These are phyloP conservation scores for Haplochromis vanheusdeni DNA, from an alignment of 2,113 vertebrate species.

Conservation along the genomic window DNA sequence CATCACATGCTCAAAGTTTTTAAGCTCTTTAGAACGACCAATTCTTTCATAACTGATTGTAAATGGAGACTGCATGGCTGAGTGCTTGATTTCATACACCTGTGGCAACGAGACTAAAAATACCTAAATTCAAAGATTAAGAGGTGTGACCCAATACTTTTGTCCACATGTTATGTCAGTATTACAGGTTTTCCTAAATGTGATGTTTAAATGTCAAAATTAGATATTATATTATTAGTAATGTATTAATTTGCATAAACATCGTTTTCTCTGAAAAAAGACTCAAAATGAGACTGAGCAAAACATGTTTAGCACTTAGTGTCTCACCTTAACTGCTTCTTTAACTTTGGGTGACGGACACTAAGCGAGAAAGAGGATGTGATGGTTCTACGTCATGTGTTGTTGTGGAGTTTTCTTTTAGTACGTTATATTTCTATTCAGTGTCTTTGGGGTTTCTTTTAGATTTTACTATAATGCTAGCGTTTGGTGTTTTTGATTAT, in stretches of 20 bases:
- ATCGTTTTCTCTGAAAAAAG: accelerated
- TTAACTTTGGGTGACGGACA: neutral
- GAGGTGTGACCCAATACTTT: neutral
- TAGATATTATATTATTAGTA: neutral
- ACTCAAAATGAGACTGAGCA: neutral
- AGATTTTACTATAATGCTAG: neutral
- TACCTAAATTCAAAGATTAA: neutral
- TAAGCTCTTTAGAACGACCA: neutral
- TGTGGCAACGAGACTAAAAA: neutral
- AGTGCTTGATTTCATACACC: neutral
- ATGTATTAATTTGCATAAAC: neutral
- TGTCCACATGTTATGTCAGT: neutral
- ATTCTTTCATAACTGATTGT: neutral
- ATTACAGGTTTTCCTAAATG: neutral
- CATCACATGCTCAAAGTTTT: neutral
- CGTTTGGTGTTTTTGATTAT: neutral
- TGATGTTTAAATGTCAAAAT: neutral
- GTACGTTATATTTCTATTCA: neutral
- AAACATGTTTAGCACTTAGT: neutral
- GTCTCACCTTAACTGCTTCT: neutral
- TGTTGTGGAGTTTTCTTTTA: neutral
- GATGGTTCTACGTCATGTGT: neutral
- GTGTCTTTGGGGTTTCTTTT: neutral
- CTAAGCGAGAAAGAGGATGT: neutral
- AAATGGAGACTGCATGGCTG: neutral